Percentiles rank a stretch among this genome's conserved stretches.
Evolutionary conservation across 2,797 vertebrate species (phyloP).

Genomic region (Fundulus diaphanus): DNA sequence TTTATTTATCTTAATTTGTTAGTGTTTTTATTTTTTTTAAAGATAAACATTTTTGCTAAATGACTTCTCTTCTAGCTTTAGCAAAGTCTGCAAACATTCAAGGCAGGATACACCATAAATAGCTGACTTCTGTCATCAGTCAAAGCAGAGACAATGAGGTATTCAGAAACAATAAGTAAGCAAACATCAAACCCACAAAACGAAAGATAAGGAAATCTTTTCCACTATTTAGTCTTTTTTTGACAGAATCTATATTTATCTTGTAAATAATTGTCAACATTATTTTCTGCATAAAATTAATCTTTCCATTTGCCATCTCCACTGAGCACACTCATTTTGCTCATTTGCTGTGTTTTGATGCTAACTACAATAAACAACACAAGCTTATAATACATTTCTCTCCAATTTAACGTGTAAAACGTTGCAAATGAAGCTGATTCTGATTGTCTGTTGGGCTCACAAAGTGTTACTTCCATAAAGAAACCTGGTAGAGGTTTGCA

Average conservation of each 20-base stretch:
- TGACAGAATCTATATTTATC: slow-evolving; percentile 4
- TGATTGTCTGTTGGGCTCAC: no score
- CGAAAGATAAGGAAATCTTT: slow-evolving; percentile 1
- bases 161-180: slow-evolving; percentile 57
- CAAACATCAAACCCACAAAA: slow-evolving; percentile 5
- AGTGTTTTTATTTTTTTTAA: background rate
- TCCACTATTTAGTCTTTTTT: slow-evolving; percentile 9
- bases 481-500: no score
- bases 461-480: no score
- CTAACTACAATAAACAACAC: background rate
- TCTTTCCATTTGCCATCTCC: background rate
- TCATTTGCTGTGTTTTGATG: background rate
- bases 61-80: slow-evolving; percentile 4
- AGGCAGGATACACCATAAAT: slow-evolving; percentile 67
- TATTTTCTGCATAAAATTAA: background rate
- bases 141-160: slow-evolving; percentile 68
- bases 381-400: background rate
- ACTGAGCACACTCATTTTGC: background rate
- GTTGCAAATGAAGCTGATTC: no score
- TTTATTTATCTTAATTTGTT: background rate
- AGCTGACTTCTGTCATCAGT: slow-evolving; percentile 66
- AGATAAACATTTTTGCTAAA: background rate
- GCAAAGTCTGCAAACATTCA: slow-evolving; percentile 12
- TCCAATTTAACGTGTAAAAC: no score
- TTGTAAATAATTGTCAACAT: background rate